phyloP scores from a whole-genome alignment of 35 echinoderm and acorn worm species.

The Strongylocentrotus purpuratus region DNA sequence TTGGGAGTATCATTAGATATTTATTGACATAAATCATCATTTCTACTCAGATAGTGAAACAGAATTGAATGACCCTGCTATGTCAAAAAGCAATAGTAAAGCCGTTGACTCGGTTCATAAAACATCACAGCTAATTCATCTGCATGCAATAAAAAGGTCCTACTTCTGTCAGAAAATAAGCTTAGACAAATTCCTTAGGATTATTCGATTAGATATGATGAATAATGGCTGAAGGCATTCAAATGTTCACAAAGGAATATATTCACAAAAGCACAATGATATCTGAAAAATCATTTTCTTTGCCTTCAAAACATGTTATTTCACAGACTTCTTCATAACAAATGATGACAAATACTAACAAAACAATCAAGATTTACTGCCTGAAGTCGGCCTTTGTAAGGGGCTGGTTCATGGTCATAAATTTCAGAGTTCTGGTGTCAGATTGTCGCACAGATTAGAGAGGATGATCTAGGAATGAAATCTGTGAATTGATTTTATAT shows the following conservation, averaged over 20 bases:
- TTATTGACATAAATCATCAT: background rate
- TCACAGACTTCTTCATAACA: background rate
- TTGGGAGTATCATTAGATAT: no score
- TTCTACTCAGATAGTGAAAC: background rate
- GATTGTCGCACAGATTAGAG: background rate
- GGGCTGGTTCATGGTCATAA: background rate
- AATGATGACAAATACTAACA: conserved; percentile 13
- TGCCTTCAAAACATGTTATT: conserved; percentile 9
- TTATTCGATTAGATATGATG: background rate
- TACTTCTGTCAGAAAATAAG: background rate
- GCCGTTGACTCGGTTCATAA: background rate
- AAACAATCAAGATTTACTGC: background rate
- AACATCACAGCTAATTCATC: background rate
- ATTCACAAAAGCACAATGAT: background rate
- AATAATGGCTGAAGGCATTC: conserved; percentile 6
- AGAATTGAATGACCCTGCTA: background rate
- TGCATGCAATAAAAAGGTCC: background rate
- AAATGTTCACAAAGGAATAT: background rate
- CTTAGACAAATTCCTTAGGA: background rate
- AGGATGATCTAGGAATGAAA: background rate
- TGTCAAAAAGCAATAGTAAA: background rate
- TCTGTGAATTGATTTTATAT: background rate
- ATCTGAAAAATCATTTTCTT: background rate
- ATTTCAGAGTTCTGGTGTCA: background rate
- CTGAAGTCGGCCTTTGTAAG: background rate